These are phyloP conservation scores for Xestia ashworthii DNA, from an alignment of 2,888 invertebrate genomes.

Conservation along the genomic window DNA sequence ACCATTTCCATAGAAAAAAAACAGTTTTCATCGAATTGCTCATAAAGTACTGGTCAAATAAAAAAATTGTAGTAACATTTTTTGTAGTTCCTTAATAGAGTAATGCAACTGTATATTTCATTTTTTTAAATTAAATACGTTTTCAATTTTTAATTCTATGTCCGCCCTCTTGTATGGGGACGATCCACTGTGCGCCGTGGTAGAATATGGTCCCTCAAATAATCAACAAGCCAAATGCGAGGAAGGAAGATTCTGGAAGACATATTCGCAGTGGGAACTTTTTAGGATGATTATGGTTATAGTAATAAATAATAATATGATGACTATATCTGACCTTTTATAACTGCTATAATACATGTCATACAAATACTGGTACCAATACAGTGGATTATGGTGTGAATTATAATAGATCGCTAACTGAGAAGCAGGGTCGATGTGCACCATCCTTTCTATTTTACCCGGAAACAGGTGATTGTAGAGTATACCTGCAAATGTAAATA, in stretches of 20 bases:
- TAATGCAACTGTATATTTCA: no score
- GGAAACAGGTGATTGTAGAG: slow-evolving; percentile 84
- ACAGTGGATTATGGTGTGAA: slow-evolving; percentile 54
- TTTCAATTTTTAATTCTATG: no score
- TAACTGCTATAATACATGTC: slow-evolving; percentile 76
- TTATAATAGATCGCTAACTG: slow-evolving; percentile 71
- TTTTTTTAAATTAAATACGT: no score
- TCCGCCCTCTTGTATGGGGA: no score
- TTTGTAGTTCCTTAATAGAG: no score
- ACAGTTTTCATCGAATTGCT: no score
- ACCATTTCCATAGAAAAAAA: no score
- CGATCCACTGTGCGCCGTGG: no score
- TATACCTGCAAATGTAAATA: slow-evolving; percentile 68
- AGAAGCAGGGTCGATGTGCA: slow-evolving; percentile 76
- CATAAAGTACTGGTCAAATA: no score
- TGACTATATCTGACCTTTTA: slow-evolving; percentile 68
- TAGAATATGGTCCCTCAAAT: background rate
- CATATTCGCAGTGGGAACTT: background rate
- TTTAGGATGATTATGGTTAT: background rate
- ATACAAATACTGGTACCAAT: slow-evolving; percentile 72
- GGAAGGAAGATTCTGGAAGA: background rate
- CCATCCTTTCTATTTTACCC: slow-evolving; percentile 86
- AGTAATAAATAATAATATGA: background rate
- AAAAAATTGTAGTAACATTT: no score
- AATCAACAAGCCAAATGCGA: background rate